Conservation (phyloP, 2,797 vertebrate genomes). For the Sebastes nivosus region DNA sequence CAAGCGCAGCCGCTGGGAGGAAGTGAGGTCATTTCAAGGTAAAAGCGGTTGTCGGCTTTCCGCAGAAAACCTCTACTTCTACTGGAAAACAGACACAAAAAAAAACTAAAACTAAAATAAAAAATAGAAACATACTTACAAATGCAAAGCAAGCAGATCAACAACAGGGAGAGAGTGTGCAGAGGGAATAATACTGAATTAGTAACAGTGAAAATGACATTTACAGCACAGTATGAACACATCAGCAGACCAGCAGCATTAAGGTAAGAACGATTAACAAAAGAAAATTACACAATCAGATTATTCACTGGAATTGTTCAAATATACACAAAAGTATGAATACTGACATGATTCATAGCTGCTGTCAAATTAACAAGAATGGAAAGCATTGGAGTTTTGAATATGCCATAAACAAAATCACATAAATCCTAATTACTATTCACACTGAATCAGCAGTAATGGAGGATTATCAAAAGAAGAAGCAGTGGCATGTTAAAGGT, state of each 20-base stretch:
- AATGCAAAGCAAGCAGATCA: constrained; percentile 81
- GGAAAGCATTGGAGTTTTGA: background rate
- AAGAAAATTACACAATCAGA: background rate
- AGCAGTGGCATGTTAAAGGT: background rate
- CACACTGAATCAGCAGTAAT: background rate
- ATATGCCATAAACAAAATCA: background rate
- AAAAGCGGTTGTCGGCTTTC: constrained; percentile 31
- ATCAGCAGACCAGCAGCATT: background rate
- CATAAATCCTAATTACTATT: background rate
- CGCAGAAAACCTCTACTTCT: constrained; percentile 64
- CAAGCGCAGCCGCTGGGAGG: constrained; percentile 60
- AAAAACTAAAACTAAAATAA: constrained; percentile 34
- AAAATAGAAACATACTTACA: constrained; percentile 82
- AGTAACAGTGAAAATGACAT: constrained; percentile 49
- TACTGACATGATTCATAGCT: background rate
- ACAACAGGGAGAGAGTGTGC: constrained; percentile 73
- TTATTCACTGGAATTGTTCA: background rate
- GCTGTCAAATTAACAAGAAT: background rate
- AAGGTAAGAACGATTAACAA: background rate
- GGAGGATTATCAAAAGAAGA: background rate
- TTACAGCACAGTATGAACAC: constrained; percentile 10
- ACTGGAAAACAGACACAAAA: constrained; percentile 27
- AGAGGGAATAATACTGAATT: constrained; percentile 70
- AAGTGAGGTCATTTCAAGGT: constrained; percentile 47
- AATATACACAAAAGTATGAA: background rate